A percentile compares a stretch with the other conserved stretches of the same genome.
Evolutionary conservation across 2,888 invertebrate species (phyloP).

Genomic region (Meganola albula): DNA sequence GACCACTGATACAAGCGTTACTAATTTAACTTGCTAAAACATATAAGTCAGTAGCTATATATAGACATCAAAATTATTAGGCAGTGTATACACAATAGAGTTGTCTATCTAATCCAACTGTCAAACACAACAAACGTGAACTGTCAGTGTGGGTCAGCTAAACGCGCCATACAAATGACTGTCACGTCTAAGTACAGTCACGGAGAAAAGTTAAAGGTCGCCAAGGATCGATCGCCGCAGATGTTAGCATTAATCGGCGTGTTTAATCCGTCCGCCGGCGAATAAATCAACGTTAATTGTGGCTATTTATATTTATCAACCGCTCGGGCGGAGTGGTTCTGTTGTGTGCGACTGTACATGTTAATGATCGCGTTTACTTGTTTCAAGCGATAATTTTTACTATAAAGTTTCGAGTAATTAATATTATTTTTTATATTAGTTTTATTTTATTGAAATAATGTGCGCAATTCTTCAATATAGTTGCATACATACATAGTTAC

Average conservation of each 20-base stretch:
- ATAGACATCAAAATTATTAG: too few relatives aligned
- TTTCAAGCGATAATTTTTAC: too few relatives aligned
- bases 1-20: too few relatives aligned
- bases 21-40: too few relatives aligned
- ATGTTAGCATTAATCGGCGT: slow-evolving; percentile 69
- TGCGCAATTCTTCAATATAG: too few relatives aligned
- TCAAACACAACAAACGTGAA: background rate
- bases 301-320: slow-evolving; percentile 69
- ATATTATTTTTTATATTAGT: too few relatives aligned
- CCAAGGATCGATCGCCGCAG: slow-evolving; percentile 63
- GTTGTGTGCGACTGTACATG: slow-evolving; percentile 41
- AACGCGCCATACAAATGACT: slow-evolving; percentile 27
- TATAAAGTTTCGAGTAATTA: too few relatives aligned
- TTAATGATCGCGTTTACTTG: slow-evolving; percentile 9
- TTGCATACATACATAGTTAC: too few relatives aligned
- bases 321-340: slow-evolving; percentile 38
- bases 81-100: background rate
- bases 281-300: slow-evolving; percentile 68
- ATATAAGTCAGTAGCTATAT: too few relatives aligned
- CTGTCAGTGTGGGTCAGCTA: slow-evolving; percentile 14
- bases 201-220: slow-evolving; percentile 68
- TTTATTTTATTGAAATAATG: too few relatives aligned
- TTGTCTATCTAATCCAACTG: background rate
- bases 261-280: slow-evolving; percentile 61
- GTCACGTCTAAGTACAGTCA: slow-evolving; percentile 51